Evolutionary conservation across 1,140 invertebrate species (phyloP).

Genomic region (Stratiolaelaps scimitus): DNA sequence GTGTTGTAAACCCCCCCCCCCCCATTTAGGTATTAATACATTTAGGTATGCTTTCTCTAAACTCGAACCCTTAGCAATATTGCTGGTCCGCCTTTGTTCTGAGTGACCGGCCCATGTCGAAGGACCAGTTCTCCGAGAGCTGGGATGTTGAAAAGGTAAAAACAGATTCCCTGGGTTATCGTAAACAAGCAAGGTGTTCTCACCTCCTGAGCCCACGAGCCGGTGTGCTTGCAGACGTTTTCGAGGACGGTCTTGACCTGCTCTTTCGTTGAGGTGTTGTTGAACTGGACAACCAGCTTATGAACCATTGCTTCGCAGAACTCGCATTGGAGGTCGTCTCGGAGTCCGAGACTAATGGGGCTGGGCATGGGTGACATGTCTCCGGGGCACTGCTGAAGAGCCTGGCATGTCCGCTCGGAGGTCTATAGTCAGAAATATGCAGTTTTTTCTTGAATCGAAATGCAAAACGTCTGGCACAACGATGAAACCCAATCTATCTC

Average conservation of each 20-base stretch:
- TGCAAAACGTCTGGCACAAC: too few relatives aligned
- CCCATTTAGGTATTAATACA: too few relatives aligned
- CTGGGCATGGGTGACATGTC: not conserved
- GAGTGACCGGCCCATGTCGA: too few relatives aligned
- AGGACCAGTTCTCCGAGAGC: too few relatives aligned
- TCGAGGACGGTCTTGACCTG: constrained; percentile 13
- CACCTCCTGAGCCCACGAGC: constrained; percentile 3
- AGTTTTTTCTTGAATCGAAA: too few relatives aligned
- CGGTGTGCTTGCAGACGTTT: not conserved
- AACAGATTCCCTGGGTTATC: not conserved
- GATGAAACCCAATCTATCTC: too few relatives aligned
- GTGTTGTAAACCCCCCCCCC: too few relatives aligned
- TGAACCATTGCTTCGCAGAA: constrained; percentile 25
- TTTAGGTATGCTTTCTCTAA: too few relatives aligned
- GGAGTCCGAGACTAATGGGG: not conserved
- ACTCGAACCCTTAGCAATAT: too few relatives aligned
- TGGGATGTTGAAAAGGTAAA: too few relatives aligned
- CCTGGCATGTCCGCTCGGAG: not conserved
- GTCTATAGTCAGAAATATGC: not conserved
- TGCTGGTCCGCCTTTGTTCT: too few relatives aligned
- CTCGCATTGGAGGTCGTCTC: not conserved
- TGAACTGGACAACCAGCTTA: constrained; percentile 15
- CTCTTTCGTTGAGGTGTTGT: not conserved
- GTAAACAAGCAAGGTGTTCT: not conserved
- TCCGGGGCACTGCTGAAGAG: not conserved